Evolutionary conservation across 2,888 invertebrate genomes (phyloP).

Genomic region (Folsomia candida): DNA sequence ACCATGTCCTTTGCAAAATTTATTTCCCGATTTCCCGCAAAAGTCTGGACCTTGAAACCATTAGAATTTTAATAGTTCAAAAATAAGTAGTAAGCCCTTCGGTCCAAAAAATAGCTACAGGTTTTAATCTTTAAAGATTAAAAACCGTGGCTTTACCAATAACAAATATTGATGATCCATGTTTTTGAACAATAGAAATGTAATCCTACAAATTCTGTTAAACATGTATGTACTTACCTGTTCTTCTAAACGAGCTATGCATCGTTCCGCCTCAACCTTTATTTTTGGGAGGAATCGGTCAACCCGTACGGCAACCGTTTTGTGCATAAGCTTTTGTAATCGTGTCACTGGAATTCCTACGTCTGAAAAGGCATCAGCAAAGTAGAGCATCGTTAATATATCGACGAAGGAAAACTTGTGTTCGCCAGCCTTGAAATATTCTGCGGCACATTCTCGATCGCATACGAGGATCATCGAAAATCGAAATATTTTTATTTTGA

Average conservation of each 20-base stretch:
- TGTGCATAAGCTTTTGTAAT: too few relatives aligned
- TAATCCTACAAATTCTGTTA: too few relatives aligned
- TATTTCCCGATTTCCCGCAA: background rate
- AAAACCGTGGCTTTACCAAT: too few relatives aligned
- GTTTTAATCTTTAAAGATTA: too few relatives aligned
- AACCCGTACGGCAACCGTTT: background rate
- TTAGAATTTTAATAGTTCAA: background rate
- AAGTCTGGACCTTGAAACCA: background rate
- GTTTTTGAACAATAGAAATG: too few relatives aligned
- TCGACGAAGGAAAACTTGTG: background rate
- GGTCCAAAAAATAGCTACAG: too few relatives aligned
- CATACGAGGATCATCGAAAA: background rate
- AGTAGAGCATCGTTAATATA: background rate
- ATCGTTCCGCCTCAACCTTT: too few relatives aligned
- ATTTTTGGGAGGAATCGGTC: background rate
- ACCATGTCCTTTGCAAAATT: background rate
- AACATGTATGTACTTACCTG: too few relatives aligned
- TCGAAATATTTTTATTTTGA: slow-evolving; percentile 2
- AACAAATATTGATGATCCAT: too few relatives aligned
- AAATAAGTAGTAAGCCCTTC: background rate
- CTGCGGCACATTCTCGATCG: background rate
- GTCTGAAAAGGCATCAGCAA: background rate
- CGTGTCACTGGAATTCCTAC: too few relatives aligned
- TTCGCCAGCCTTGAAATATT: background rate
- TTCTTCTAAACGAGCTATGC: too few relatives aligned